Evolutionary conservation across 2,888 invertebrate genomes (phyloP).

Genomic region (Orgyia antiqua): DNA sequence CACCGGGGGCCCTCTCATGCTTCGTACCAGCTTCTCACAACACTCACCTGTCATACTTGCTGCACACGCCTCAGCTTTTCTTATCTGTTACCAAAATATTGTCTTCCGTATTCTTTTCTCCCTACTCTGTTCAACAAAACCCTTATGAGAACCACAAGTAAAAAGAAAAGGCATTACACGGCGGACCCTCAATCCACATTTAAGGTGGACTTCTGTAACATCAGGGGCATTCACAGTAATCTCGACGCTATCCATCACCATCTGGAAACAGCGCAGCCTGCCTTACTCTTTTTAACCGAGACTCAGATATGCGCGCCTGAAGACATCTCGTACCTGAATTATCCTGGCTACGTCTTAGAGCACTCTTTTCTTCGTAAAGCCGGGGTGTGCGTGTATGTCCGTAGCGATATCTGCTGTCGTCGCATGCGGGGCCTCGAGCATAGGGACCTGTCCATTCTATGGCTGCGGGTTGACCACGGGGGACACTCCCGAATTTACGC

Average conservation of each 20-base stretch:
- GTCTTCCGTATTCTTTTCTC: too few relatives aligned
- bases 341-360: not conserved
- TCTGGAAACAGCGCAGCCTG: not conserved
- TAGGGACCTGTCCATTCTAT: not conserved
- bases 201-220: not conserved
- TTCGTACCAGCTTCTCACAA: too few relatives aligned
- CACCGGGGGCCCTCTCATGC: too few relatives aligned
- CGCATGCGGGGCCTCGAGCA: not conserved
- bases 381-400: too few relatives aligned
- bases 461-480: not conserved
- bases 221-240: too few relatives aligned
- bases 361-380: not conserved
- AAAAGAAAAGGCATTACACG: too few relatives aligned
- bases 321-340: not conserved
- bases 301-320: not conserved
- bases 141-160: too few relatives aligned
- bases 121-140: too few relatives aligned
- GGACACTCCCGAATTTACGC: constrained; percentile 1
- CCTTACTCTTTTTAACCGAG: not conserved
- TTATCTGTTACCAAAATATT: too few relatives aligned
- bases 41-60: too few relatives aligned
- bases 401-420: constrained; percentile 1
- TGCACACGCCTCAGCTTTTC: too few relatives aligned
- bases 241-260: not conserved
- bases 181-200: too few relatives aligned